Conservation (phyloP, 2,797 vertebrate species). For the Aeoliscus strigatus region DNA sequence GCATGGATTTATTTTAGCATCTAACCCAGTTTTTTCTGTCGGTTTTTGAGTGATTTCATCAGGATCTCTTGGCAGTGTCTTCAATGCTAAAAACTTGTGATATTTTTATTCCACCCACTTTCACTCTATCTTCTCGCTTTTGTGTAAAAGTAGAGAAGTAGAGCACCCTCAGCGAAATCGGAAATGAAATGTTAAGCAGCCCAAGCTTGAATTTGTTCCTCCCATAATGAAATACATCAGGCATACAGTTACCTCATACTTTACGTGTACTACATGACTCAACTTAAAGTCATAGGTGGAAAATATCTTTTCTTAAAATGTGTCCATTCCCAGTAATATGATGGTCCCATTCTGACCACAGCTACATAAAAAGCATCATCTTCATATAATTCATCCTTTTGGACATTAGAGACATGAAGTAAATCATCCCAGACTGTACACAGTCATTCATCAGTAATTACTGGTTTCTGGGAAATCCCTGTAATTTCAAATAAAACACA, state of each 20-base stretch:
- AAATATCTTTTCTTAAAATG: conserved; percentile 6
- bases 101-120: conserved; percentile 5
- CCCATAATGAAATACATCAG: not conserved
- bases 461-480: not conserved
- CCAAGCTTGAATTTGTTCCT: conserved; percentile 17
- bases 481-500: conserved; percentile 10
- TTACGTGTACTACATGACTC: conserved; percentile 1
- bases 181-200: conserved; percentile 9
- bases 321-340: conserved; percentile 2
- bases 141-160: conserved; percentile 5
- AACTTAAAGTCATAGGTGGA: conserved; percentile 1
- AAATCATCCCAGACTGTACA: not conserved
- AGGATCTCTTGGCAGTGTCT: conserved; percentile 23
- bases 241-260: not conserved
- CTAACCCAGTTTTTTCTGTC: conserved; percentile 43
- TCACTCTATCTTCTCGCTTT: conserved; percentile 18
- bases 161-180: conserved; percentile 3
- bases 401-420: not conserved
- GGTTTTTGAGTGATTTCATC: conserved; percentile 38
- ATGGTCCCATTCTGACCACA: not conserved
- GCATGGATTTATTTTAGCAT: conserved; percentile 50
- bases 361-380: conserved; percentile 2
- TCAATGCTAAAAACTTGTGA: conserved; percentile 12
- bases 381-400: not conserved
- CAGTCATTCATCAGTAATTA: conserved; percentile 1